These are phyloP conservation scores for Seira musarum DNA, from an alignment of 2,888 invertebrate genomes.

Conservation along the genomic window DNA sequence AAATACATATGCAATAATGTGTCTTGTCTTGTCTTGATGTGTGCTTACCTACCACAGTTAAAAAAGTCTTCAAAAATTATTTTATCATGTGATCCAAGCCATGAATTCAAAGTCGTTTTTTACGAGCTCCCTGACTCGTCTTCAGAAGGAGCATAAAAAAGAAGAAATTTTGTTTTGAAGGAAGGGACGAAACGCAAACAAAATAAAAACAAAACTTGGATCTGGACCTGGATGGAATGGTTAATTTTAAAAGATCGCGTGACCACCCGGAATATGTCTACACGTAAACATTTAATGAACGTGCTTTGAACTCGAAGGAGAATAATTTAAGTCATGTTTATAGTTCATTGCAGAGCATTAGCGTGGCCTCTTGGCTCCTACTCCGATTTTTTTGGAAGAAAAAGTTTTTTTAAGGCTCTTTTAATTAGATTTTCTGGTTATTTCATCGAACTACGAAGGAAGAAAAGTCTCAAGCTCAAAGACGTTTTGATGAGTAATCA, in stretches of 20 bases:
- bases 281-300: slow-evolving; percentile 38
- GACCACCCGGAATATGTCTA: slow-evolving; percentile 46
- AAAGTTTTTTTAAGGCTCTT: too few species aligned
- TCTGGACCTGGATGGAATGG: slow-evolving; percentile 42
- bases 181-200: too few species aligned
- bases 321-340: background rate
- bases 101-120: background rate
- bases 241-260: slow-evolving; percentile 43
- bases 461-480: too few species aligned
- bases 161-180: too few species aligned
- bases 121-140: slow-evolving; percentile 20
- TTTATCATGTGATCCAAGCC: too few species aligned
- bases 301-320: background rate
- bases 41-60: slow-evolving; percentile 46
- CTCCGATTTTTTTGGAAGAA: background rate
- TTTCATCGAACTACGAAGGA: too few species aligned
- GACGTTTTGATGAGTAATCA: too few species aligned
- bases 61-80: too few species aligned
- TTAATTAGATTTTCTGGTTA: too few species aligned
- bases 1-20: too few species aligned
- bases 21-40: too few species aligned
- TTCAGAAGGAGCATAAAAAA: too few species aligned
- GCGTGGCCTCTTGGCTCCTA: background rate
- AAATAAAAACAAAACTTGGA: slow-evolving; percentile 24
- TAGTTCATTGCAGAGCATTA: background rate